A percentile compares a stretch with the other conserved stretches of the same genome.
phyloP scores from a whole-genome alignment of 1,140 invertebrate species.

The Drosophila murphyi region DNA sequence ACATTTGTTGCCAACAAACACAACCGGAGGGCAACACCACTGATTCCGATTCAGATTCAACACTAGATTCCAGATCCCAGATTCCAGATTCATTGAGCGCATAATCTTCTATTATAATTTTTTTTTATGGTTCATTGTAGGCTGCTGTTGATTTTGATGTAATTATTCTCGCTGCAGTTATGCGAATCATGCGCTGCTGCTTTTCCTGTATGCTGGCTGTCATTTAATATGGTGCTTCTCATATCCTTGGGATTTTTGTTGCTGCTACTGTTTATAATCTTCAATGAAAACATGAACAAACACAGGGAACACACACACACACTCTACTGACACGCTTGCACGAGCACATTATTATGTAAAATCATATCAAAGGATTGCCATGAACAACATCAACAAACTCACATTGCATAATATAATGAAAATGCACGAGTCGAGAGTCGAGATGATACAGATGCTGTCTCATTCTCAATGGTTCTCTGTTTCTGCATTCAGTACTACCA shows the following conservation, averaged over 20 bases:
- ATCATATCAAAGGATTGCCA: slow-evolving; percentile 79
- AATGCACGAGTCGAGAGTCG: slow-evolving; percentile 11
- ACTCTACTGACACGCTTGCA: slow-evolving; percentile 2
- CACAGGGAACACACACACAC: slow-evolving; percentile 24
- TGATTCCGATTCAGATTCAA: neutral
- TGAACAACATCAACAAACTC: slow-evolving; percentile 53
- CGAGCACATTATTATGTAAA: slow-evolving; percentile 75
- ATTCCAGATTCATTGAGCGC: slow-evolving; percentile 33
- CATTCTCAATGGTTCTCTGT: neutral
- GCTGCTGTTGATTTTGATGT: slow-evolving; percentile 69
- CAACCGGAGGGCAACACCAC: slow-evolving; percentile 15
- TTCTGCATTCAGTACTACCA: slow-evolving; percentile 17
- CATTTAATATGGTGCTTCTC: slow-evolving; percentile 44
- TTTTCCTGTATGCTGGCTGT: slow-evolving; percentile 67
- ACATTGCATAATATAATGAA: slow-evolving; percentile 72
- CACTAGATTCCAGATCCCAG: slow-evolving; percentile 2
- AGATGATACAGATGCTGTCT: neutral
- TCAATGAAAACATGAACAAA: slow-evolving; percentile 65
- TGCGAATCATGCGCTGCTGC: slow-evolving; percentile 71
- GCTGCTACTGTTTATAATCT: slow-evolving; percentile 72
- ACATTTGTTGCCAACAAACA: slow-evolving; percentile 61
- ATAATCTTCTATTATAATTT: slow-evolving; percentile 74
- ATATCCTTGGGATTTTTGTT: slow-evolving; percentile 29
- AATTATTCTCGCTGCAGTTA: slow-evolving; percentile 82
- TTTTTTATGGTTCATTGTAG: slow-evolving; percentile 8